These are phyloP conservation scores for Drepana arcuata DNA, from an alignment of 1,140 invertebrate genomes.

Conservation along the genomic window DNA sequence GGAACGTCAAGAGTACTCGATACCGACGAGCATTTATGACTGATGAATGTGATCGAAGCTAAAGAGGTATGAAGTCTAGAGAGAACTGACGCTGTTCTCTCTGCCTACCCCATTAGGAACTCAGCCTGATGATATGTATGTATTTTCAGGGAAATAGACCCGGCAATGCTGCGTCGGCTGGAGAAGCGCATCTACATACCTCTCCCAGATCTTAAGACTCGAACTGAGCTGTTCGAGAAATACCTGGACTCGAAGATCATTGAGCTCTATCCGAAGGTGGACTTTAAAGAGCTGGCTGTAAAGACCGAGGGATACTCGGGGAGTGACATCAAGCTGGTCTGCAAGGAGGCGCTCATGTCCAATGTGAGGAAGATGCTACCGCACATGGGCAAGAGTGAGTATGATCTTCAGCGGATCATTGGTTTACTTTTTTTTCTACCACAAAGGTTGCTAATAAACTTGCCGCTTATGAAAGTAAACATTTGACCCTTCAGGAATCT, in stretches of 20 bases:
- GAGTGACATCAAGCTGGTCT: constrained; percentile 89
- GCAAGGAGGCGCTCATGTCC: constrained; percentile 88
- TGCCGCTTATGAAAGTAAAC: too few species aligned
- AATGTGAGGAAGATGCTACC: constrained; percentile 54
- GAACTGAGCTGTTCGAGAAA: constrained; percentile 78
- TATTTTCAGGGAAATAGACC: constrained; percentile 88
- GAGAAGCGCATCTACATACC: constrained; percentile 91
- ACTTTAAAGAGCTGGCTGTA: constrained; percentile 73
- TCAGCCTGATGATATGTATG: too few species aligned
- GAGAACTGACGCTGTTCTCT: too few species aligned
- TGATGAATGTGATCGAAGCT: too few species aligned
- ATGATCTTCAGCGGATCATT: too few species aligned
- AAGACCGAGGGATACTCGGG: constrained; percentile 87
- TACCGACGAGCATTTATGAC: too few species aligned
- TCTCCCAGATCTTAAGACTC: constrained; percentile 78
- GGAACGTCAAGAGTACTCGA: too few species aligned
- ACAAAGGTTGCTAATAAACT: too few species aligned
- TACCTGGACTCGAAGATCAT: constrained; percentile 66
- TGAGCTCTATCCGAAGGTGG: constrained; percentile 34
- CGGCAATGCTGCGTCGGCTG: constrained; percentile 88
- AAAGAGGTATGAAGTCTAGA: too few species aligned
- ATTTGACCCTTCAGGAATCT: too few species aligned
- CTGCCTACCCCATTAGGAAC: too few species aligned
- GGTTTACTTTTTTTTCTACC: too few species aligned
- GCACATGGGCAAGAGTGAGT: constrained; percentile 20